These are phyloP conservation scores for Leptestheria dahalacensis DNA, from an alignment of 1,140 invertebrate species.

Conservation along the genomic window DNA sequence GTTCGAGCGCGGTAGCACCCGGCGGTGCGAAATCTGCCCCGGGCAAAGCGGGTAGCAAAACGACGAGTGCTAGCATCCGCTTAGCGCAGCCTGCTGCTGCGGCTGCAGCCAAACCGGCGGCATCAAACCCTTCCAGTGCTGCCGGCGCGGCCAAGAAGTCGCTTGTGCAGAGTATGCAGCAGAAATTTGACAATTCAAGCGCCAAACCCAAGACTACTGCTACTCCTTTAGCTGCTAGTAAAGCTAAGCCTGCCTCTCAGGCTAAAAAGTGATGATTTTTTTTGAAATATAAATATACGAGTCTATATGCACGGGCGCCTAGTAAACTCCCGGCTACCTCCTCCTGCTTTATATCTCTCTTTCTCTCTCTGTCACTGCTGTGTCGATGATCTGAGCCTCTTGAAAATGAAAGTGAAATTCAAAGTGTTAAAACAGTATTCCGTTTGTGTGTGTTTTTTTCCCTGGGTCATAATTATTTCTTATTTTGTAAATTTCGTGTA, in stretches of 20 bases:
- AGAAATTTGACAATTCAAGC: slow-evolving; percentile 14
- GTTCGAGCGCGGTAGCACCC: too few species aligned
- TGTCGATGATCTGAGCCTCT: too few species aligned
- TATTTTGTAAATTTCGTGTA: not conserved
- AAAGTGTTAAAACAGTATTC: not conserved
- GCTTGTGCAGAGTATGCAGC: slow-evolving; percentile 14
- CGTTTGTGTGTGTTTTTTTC: not conserved
- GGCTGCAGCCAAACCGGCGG: not conserved
- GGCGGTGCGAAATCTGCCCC: not conserved
- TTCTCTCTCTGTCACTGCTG: too few species aligned
- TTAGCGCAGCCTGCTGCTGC: not conserved
- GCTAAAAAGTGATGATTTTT: too few species aligned
- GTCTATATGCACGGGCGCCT: too few species aligned
- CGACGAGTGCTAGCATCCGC: not conserved
- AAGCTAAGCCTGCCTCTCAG: too few species aligned
- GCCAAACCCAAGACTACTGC: not conserved
- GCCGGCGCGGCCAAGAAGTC: not conserved
- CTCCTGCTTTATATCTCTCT: too few species aligned
- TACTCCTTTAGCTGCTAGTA: not conserved
- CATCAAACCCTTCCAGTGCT: not conserved
- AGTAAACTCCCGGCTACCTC: too few species aligned
- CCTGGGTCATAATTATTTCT: too few species aligned
- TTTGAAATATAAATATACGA: too few species aligned
- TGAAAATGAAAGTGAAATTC: too few species aligned
- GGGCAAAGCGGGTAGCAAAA: not conserved